phyloP scores from a whole-genome alignment of 2,888 invertebrate genomes.

The Lacanobia oleracea region DNA sequence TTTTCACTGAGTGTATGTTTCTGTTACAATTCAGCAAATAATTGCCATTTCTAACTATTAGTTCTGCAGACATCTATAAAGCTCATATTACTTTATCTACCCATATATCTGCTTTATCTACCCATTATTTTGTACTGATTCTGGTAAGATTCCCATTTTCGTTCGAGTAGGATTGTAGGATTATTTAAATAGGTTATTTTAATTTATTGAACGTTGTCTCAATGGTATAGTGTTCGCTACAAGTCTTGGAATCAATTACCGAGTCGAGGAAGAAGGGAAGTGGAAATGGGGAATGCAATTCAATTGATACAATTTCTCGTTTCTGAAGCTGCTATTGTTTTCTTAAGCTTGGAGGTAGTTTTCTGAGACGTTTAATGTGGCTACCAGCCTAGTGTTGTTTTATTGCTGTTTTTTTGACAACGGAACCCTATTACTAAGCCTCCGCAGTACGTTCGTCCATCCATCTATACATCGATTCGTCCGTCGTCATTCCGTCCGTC shows the following conservation, averaged over 20 bases:
- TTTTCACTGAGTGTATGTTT: too few species aligned
- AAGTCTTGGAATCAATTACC: conserved; percentile 37
- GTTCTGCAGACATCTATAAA: neutral
- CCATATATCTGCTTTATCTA: conserved; percentile 30
- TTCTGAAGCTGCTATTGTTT: neutral
- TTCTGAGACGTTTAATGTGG: neutral
- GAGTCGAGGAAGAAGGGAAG: neutral
- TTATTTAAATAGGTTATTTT: conserved; percentile 35
- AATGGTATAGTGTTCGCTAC: conserved; percentile 1
- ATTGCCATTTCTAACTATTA: neutral
- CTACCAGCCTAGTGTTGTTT: too few species aligned
- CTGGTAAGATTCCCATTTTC: conserved; percentile 19
- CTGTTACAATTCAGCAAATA: too few species aligned
- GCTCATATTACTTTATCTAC: neutral
- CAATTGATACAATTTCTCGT: neutral
- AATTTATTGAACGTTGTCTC: conserved; percentile 36
- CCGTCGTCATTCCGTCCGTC: too few species aligned
- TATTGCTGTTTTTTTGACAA: too few species aligned
- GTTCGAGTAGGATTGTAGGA: conserved; percentile 3
- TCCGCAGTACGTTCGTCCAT: too few species aligned
- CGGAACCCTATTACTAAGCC: too few species aligned
- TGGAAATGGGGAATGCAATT: conserved; percentile 38
- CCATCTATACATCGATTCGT: too few species aligned
- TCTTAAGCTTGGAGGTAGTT: neutral
- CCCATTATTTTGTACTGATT: conserved; percentile 32